Conservation (phyloP, 2,888 invertebrate species). For the Ligdia adustata region DNA sequence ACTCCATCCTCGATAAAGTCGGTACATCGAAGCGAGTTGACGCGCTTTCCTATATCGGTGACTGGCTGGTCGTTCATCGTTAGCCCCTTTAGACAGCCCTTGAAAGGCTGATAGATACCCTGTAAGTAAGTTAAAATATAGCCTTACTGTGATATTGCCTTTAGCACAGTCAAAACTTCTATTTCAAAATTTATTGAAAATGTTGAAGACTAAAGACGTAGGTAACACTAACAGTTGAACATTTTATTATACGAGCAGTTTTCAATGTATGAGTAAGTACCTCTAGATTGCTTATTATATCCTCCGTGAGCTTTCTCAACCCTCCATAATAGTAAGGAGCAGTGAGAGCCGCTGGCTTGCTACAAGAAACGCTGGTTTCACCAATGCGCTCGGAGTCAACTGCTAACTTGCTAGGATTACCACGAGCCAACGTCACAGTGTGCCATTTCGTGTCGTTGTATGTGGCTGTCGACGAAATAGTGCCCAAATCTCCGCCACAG, state of each 20-base stretch:
- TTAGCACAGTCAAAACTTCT: too few species aligned
- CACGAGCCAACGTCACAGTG: slow-evolving; percentile 86
- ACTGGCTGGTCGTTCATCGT: slow-evolving; percentile 87
- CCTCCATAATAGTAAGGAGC: slow-evolving; percentile 94
- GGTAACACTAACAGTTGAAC: too few species aligned
- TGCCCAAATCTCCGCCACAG: slow-evolving; percentile 86
- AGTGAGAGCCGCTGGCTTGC: slow-evolving; percentile 82
- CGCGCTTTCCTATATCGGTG: slow-evolving; percentile 81
- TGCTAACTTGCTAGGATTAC: slow-evolving; percentile 86
- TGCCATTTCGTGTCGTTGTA: slow-evolving; percentile 94
- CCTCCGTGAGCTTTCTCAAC: slow-evolving; percentile 74
- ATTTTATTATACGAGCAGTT: too few species aligned
- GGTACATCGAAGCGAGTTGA: slow-evolving; percentile 90
- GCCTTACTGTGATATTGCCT: too few species aligned
- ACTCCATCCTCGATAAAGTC: slow-evolving; percentile 91
- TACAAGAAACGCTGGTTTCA: slow-evolving; percentile 75
- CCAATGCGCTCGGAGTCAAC: slow-evolving; percentile 83
- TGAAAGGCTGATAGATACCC: slow-evolving; percentile 88
- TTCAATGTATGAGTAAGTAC: too few species aligned
- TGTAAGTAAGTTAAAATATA: too few species aligned
- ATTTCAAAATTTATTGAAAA: too few species aligned
- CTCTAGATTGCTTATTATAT: slow-evolving; percentile 47
- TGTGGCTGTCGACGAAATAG: slow-evolving; percentile 80
- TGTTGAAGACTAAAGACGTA: too few species aligned
- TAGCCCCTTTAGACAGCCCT: slow-evolving; percentile 93